Evolutionary conservation across 2,888 invertebrate genomes (phyloP), one percentile per base, ranked within the genome.

Genomic region (Polydesmus complanatus): DNA sequence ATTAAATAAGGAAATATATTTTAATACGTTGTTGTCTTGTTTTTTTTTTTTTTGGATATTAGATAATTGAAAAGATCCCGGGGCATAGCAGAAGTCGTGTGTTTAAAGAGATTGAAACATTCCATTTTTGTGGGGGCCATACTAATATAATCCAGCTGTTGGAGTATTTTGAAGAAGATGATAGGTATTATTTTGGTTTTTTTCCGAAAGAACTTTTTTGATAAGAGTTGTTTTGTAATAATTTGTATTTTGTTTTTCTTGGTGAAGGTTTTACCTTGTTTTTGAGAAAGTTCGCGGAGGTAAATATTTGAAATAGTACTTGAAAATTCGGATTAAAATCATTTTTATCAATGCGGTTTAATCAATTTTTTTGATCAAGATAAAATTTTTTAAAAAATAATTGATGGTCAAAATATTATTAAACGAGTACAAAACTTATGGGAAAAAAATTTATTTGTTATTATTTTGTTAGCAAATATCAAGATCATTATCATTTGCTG

Each of bases 101-200:
- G 70, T 92, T 96, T 80, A 90, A 94, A 70, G 97, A 97, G 78
- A 95, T 97, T 72, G 96, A 97, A 80, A 96, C 94, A 67, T 96
- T 97, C 82, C 92, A 95, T 78, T 89, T 95, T 78, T 97, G 96
- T 78, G 88, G 91, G 77, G 92, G 92, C 69, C 95, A 97, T 79
- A 88, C 90, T 65, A 93, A 96, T 77, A 95, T 98, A 77, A 88
- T 97, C 74, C 94, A 96, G 78, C 83, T 98, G 76, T 86, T 92
- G 70, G 96, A 97, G 77, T 92, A 90, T 79, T 92, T 94, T 77
- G 95, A 96, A 78, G 95, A 95, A 79, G 90, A 92, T 71, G 90
- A 75, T 58, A 68, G 66, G 69, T 72, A 64, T 54, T n/a, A n/a
- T n/a, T n/a, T n/a, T n/a, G n/a, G n/a, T 64, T 48, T 23, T 5